These are phyloP conservation scores for Anolis carolinensis DNA, from an alignment of 2,113 vertebrate species.

Conservation along the genomic window DNA sequence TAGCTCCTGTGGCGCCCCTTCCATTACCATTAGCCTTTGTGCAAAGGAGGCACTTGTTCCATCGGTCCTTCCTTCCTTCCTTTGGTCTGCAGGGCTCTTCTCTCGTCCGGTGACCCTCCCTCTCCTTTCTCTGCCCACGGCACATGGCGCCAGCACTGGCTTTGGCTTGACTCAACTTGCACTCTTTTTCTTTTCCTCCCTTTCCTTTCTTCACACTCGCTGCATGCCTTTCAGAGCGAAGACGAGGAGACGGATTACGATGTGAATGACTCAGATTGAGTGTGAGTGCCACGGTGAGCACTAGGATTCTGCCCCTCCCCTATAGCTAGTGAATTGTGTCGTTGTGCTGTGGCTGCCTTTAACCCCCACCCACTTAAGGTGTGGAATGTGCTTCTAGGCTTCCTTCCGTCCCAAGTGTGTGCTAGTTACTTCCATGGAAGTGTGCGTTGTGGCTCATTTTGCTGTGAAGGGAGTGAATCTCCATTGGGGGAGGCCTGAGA, in stretches of 20 bases:
- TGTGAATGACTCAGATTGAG: conserved; percentile 91
- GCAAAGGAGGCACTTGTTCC: too few relatives aligned
- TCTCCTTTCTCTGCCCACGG: too few relatives aligned
- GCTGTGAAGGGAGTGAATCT: not conserved
- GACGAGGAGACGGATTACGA: conserved; percentile 86
- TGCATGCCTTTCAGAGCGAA: conserved; percentile 82
- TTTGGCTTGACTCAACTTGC: conserved; percentile 58
- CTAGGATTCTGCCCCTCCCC: conserved; percentile 58
- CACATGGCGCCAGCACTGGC: conserved; percentile 18
- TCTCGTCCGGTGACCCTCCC: too few relatives aligned
- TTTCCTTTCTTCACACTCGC: conserved; percentile 78
- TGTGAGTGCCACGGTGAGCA: conserved; percentile 86
- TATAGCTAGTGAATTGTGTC: conserved; percentile 39
- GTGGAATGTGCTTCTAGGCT: not conserved
- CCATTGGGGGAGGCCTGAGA: not conserved
- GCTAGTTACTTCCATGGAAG: not conserved
- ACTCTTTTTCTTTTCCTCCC: conserved; percentile 70
- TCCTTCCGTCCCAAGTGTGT: not conserved
- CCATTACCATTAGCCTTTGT: too few relatives aligned
- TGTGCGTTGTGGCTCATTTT: conserved; percentile 25
- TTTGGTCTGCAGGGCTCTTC: too few relatives aligned
- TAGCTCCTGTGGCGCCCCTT: too few relatives aligned
- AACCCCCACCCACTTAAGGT: not conserved
- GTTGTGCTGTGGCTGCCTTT: conserved; percentile 42
- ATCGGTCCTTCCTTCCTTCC: too few relatives aligned